Base-by-base conservation (phyloP, 2,888 invertebrate species). In the Spisula subtruncata region DNA sequence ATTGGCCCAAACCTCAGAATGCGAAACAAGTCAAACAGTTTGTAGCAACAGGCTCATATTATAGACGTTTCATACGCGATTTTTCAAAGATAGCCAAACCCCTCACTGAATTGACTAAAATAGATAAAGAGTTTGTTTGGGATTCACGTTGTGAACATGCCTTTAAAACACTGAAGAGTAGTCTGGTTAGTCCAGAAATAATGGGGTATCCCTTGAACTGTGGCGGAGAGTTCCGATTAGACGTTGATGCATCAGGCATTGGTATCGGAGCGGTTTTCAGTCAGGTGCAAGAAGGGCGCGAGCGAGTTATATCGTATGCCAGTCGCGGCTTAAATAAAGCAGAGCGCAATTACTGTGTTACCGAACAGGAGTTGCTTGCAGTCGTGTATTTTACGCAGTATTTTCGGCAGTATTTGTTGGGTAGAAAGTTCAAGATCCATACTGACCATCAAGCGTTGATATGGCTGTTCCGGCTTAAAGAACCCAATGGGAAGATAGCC, bases 161-260 rank as follows among this genome's bases (percentile, higher is more conserved):
- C 5, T 90, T 93, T 86, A 56, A 87, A 8, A 83, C n/a, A 29
- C 29, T 92, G 35, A 93, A 93, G 66, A 16, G 54, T 35, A 18
- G 20, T 12, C 60, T 93, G 25, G 84, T 79, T 20, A 82, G 86
- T n/a, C 83, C 90, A 35, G 87, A 87, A 25, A 75, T 91, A 51
- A 86, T 92, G 85, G 89, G 87, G 16, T 92, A 90, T 85, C 90
- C 91, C 12, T 35, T 81, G 12, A 84, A 86, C 66, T 41, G 83
- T 56, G 83, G n/a, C 14, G 83, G 86, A 32, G 81, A 46, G 20
- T 93, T 90, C 79, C 79, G 89, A 8, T 46, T 93, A 18, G 91
- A 91, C 82, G 90, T 90, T 18, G 91, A 93, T 88, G 93, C 91
- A 8, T 87, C 87, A 6, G 87, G 79, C 4, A 32, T 79, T 10